Evolutionary conservation across 2,113 vertebrate genomes (phyloP).

Genomic region (Thryonomys swinderianus): DNA sequence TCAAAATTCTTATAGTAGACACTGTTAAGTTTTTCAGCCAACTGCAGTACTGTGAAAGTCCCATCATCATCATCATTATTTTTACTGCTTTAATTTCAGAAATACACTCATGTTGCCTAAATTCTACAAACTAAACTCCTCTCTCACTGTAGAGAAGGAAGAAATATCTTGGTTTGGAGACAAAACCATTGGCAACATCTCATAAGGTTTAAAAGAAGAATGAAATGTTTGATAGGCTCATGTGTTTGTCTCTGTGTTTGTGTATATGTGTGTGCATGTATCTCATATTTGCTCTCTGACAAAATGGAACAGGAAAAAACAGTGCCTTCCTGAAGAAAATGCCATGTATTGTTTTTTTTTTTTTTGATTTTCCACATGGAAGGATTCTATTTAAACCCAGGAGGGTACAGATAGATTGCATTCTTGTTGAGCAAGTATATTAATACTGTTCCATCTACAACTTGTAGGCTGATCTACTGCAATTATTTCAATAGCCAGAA

Average conservation of each 20-base stretch:
- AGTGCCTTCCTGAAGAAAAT: slow-evolving; percentile 17
- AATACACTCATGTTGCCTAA: background rate
- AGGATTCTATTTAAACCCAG: slow-evolving; percentile 67
- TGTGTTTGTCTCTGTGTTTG: background rate
- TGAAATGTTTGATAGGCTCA: background rate
- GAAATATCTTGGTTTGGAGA: background rate
- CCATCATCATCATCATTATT: background rate
- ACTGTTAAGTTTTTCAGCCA: background rate
- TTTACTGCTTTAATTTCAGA: background rate
- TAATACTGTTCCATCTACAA: slow-evolving; percentile 51
- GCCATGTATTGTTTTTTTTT: slow-evolving; percentile 71
- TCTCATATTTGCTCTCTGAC: slow-evolving; percentile 55
- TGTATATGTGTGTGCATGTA: background rate
- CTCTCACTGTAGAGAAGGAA: background rate
- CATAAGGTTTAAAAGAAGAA: background rate
- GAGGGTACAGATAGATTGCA: background rate
- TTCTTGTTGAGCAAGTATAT: slow-evolving; percentile 35
- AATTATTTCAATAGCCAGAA: slow-evolving; percentile 53
- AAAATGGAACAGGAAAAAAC: slow-evolving; percentile 52
- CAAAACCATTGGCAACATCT: background rate
- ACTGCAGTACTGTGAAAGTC: background rate
- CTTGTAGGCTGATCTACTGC: background rate
- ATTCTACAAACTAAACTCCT: background rate
- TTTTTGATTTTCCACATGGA: slow-evolving; percentile 80
- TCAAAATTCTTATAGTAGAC: background rate